phyloP scores from a whole-genome alignment of 2,797 vertebrate species.

The Mastacembelus armatus region DNA sequence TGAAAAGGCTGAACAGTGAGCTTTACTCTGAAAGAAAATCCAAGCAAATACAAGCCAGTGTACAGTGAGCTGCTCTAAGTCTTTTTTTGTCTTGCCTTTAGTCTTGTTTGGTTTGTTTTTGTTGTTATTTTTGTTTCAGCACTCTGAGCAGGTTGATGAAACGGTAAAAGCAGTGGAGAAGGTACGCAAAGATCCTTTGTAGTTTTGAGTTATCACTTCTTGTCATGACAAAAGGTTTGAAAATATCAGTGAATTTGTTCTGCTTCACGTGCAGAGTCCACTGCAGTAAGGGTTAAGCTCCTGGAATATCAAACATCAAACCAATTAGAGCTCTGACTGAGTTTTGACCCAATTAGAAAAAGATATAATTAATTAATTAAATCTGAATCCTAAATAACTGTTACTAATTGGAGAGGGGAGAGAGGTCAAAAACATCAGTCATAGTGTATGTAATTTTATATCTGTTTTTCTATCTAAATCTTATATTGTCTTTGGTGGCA shows the following conservation, averaged over 20 bases:
- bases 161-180: background rate
- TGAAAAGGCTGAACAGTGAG: background rate
- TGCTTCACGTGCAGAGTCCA: background rate
- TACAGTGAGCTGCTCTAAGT: too few relatives aligned
- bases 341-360: background rate
- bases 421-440: too few relatives aligned
- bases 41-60: too few relatives aligned
- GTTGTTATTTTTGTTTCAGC: too few relatives aligned
- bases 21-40: background rate
- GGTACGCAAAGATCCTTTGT: background rate
- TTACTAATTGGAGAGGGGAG: too few relatives aligned
- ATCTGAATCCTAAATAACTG: too few relatives aligned
- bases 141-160: slow-evolving; percentile 51
- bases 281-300: background rate
- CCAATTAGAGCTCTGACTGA: background rate
- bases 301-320: background rate
- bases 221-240: background rate
- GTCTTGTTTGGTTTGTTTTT: too few relatives aligned
- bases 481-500: too few relatives aligned
- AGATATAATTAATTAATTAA: too few relatives aligned
- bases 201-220: slow-evolving; percentile 5
- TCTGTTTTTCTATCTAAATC: too few relatives aligned
- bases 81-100: background rate
- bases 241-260: slow-evolving; percentile 1
- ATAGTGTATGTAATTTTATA: too few relatives aligned